These are phyloP conservation scores for Tanytarsus gracilentus DNA, from an alignment of 2,888 invertebrate genomes.

Conservation along the genomic window DNA sequence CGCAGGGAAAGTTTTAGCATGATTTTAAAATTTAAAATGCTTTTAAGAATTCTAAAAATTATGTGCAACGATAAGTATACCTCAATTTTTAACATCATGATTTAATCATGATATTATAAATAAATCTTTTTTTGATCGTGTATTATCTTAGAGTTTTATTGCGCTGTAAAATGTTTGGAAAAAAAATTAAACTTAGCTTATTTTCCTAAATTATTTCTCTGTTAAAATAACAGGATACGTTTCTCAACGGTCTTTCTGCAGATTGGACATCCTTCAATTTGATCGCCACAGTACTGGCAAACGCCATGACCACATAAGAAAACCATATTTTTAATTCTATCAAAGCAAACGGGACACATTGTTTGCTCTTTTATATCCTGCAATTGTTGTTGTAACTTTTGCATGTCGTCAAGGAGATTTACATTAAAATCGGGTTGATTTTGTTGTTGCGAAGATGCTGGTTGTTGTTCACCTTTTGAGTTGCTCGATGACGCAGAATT, in stretches of 20 bases:
- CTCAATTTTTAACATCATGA: too few species aligned
- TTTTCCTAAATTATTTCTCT: too few species aligned
- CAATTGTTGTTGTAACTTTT: conserved; percentile 85
- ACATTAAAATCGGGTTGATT: conserved; percentile 51
- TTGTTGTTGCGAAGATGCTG: conserved; percentile 42
- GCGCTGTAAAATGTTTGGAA: too few species aligned
- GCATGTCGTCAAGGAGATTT: conserved; percentile 69
- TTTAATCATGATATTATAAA: too few species aligned
- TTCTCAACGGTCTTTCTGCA: conserved; percentile 95
- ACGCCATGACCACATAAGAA: conserved; percentile 97
- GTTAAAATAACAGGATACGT: conserved; percentile 78
- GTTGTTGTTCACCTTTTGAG: conserved; percentile 31
- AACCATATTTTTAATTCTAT: conserved; percentile 96
- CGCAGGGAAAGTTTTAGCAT: too few species aligned
- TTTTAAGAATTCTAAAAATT: too few species aligned
- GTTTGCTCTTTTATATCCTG: conserved; percentile 99
- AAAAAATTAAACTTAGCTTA: too few species aligned
- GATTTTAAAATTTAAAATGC: too few species aligned
- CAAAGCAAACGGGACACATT: conserved; percentile 96
- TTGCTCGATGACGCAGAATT: conserved; percentile 31
- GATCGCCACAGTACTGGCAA: conserved; percentile 97
- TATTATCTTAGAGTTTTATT: too few species aligned
- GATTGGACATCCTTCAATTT: conserved; percentile 95
- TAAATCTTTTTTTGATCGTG: too few species aligned
- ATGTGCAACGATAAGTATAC: too few species aligned